Evolutionary conservation across 2,113 vertebrate genomes (phyloP).

Genomic region (Malurus melanocephalus): DNA sequence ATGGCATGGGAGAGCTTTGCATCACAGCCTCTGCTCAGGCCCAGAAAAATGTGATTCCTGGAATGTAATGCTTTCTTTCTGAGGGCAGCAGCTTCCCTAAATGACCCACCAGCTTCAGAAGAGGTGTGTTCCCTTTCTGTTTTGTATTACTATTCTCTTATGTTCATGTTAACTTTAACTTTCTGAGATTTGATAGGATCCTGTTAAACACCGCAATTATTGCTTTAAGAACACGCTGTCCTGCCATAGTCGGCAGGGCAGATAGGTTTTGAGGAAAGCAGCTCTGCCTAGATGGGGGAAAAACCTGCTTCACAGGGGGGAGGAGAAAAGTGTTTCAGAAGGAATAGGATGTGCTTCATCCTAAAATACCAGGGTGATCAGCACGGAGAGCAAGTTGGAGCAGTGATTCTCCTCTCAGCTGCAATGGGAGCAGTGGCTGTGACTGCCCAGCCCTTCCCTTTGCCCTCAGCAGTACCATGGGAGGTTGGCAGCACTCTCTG

Average conservation of each 20-base stretch:
- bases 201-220: background rate
- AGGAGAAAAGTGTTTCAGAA: background rate
- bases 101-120: background rate
- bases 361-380: background rate
- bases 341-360: background rate
- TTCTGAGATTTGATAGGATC: background rate
- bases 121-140: background rate
- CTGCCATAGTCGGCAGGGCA: background rate
- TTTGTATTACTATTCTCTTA: background rate
- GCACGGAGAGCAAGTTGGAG: background rate
- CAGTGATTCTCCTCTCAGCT: background rate
- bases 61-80: fast-evolving
- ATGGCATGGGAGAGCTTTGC: background rate
- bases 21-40: background rate
- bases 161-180: background rate
- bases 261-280: background rate
- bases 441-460: background rate
- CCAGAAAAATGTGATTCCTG: background rate
- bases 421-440: background rate
- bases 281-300: background rate
- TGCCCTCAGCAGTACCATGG: fast-evolving
- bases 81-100: background rate
- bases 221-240: background rate
- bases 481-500: background rate
- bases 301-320: background rate